Base-by-base conservation (phyloP, 1,140 invertebrate species). In the Drosophila athabasca region DNA sequence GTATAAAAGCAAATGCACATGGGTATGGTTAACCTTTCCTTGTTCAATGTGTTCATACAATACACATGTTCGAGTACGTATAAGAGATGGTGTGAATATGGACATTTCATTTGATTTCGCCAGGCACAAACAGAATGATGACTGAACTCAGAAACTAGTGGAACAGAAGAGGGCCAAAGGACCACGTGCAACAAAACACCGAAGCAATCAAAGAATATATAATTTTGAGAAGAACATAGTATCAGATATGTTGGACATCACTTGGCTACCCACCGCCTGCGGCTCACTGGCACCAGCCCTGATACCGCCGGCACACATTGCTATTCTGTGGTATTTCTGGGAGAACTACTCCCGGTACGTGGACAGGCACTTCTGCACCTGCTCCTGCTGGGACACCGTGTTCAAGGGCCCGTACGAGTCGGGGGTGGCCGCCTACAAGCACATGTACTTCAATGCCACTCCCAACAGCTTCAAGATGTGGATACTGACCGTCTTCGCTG, bases 371-470 rank as follows among this genome's bases (percentile, higher is more conserved):
- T 94, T 93, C 70, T 96, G 96, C 85, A 94, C 94, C n/a, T 96
- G 95, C 91, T 95, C 94, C 3, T 96, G 96, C 85, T 96, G 96
- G 95, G 96, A 96, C 88, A 96, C 95, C 9, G 94, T 96, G 29
- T 96, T 96, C 87, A 96, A 96, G 94, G 95, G 95, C 94, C 94
- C 94, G 11, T 97, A 97, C 87, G 96, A 97, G 92, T 94, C 94
- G 46, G 95, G 95, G 17, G 93, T 95, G 59, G 94, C 94, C 45
- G 94, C 94, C 8, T 96, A 96, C 90, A 96, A 97, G 88, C 96
- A 97, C 83, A 94, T 97, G 82, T 97, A 97, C 90, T 97, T 97
- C 91, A 97, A 97, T 87, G 94, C 95, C 22, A 97, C 96, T 3
- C 90, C 92, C 43, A 95, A 96, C 68, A 95, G 94, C 5, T 92